Evolutionary conservation across 2,888 invertebrate species (phyloP).

Genomic region (Eupithecia dodoneata): DNA sequence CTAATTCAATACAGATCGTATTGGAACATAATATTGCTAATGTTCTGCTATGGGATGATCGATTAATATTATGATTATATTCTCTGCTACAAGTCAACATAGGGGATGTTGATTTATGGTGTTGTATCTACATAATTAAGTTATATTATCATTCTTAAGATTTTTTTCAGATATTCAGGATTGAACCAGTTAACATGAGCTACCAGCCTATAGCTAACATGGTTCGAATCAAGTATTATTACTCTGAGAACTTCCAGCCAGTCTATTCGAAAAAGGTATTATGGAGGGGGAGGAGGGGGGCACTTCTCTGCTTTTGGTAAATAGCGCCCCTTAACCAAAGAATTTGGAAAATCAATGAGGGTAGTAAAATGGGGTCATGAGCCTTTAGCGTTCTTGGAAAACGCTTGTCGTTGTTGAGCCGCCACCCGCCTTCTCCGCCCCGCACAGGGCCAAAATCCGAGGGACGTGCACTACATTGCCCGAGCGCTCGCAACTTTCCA

Average conservation of each 20-base stretch:
- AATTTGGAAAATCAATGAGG: conserved; percentile 79
- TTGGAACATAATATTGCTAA: neutral
- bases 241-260: neutral
- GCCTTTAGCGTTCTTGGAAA: conserved; percentile 65
- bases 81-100: neutral
- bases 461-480: conserved; percentile 53
- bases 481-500: conserved; percentile 69
- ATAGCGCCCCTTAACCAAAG: conserved; percentile 70
- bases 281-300: conserved; percentile 65
- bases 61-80: neutral
- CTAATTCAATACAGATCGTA: too few relatives aligned
- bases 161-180: neutral
- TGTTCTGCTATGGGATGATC: neutral
- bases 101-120: neutral
- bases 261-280: conserved; percentile 55
- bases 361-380: conserved; percentile 46
- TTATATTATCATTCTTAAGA: neutral
- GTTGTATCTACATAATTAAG: neutral
- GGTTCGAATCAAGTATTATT: neutral
- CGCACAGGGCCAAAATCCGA: conserved; percentile 68
- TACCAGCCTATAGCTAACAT: neutral
- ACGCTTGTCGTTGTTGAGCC: conserved; percentile 64
- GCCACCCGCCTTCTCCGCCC: conserved; percentile 69
- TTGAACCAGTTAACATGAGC: neutral
- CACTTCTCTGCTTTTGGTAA: conserved; percentile 75